These are phyloP conservation scores for Pollicipes pollicipes DNA, from an alignment of 1,140 invertebrate species.

Conservation along the genomic window DNA sequence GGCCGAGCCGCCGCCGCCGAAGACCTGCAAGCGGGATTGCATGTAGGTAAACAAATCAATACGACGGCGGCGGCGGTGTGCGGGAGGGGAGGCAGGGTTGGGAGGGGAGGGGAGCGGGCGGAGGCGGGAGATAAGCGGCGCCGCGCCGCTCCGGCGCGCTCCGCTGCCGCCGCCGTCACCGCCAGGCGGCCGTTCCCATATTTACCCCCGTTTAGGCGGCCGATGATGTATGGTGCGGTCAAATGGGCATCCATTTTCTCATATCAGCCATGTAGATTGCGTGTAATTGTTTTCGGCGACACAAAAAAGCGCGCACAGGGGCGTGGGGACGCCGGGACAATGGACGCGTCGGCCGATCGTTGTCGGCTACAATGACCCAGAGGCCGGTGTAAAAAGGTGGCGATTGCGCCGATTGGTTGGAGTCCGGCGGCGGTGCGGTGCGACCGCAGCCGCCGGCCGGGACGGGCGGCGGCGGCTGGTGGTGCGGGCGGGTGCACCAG, in stretches of 20 bases:
- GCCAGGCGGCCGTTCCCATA: conserved; percentile 1
- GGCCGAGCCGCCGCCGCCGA: too few species aligned
- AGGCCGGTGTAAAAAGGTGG: neutral
- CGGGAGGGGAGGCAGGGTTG: neutral
- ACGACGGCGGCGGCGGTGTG: neutral
- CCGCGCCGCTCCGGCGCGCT: neutral
- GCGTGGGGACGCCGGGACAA: neutral
- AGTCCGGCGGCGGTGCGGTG: too few species aligned
- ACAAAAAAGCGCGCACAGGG: neutral
- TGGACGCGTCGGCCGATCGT: neutral
- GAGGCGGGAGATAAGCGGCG: neutral
- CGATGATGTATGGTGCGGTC: neutral
- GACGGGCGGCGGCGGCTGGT: too few species aligned
- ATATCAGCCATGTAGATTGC: conserved; percentile 1
- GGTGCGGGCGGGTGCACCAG: too few species aligned
- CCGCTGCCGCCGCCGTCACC: neutral
- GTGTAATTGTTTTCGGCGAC: conserved; percentile 1
- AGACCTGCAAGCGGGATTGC: neutral
- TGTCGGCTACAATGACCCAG: neutral
- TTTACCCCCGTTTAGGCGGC: neutral
- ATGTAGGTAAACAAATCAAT: conserved; percentile 2
- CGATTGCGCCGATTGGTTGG: neutral
- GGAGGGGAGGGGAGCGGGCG: too few species aligned
- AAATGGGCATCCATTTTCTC: conserved; percentile 1
- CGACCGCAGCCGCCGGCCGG: too few species aligned